These are phyloP conservation scores for Tachysurus vachellii DNA, from an alignment of 2,113 vertebrate species.

Conservation along the genomic window DNA sequence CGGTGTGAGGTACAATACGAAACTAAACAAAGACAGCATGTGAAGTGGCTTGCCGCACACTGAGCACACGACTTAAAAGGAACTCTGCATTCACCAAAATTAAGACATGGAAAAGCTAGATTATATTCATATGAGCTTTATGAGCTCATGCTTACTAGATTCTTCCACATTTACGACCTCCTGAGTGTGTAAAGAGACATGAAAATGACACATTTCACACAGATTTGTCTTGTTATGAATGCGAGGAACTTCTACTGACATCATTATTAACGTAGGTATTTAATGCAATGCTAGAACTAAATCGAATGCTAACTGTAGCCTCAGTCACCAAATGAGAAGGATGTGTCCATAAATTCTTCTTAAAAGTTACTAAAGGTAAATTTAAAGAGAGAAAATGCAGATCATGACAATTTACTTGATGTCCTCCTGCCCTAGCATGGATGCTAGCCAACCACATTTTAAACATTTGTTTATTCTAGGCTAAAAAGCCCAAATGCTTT, in stretches of 20 bases:
- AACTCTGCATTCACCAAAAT: conserved; percentile 12
- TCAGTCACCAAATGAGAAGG: neutral
- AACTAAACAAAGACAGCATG: conserved; percentile 24
- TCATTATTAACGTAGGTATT: neutral
- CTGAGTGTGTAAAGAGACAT: neutral
- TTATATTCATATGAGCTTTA: conserved; percentile 38
- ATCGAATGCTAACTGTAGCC: neutral
- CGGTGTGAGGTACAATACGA: neutral
- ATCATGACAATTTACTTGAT: neutral
- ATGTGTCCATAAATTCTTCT: neutral
- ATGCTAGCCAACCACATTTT: neutral
- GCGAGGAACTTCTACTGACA: neutral
- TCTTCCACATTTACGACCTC: conserved; percentile 16
- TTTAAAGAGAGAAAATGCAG: neutral
- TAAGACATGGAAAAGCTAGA: conserved; percentile 44
- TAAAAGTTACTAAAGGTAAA: neutral
- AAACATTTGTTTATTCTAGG: neutral
- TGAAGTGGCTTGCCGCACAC: conserved; percentile 35
- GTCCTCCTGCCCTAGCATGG: neutral
- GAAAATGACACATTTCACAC: neutral
- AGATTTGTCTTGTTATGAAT: neutral
- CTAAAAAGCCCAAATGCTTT: neutral
- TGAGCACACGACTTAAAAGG: conserved; percentile 13
- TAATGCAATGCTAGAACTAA: neutral
- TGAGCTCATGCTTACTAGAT: conserved; percentile 11